A percentile compares a stretch with the other conserved stretches of the same genome.
These are phyloP conservation scores for Sarotherodon lohbergeri DNA, from an alignment of 2,113 vertebrate genomes.

Conservation along the genomic window DNA sequence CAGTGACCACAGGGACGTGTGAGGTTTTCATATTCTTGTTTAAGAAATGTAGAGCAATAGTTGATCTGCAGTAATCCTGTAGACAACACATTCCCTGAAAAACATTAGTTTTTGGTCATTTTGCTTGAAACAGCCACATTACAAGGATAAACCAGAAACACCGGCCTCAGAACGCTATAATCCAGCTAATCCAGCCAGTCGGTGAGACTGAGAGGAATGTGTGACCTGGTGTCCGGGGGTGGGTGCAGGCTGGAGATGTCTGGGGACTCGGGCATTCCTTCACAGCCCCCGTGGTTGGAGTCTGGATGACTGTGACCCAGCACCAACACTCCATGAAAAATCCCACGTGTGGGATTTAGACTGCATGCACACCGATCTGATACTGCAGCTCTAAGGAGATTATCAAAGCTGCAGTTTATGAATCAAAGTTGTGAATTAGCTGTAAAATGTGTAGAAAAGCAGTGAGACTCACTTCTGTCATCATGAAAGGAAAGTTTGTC, in stretches of 20 bases:
- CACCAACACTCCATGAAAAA: accelerated
- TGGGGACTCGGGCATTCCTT: conserved; percentile 17
- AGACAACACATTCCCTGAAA: not conserved
- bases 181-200: not conserved
- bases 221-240: not conserved
- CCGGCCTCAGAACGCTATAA: not conserved
- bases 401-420: not conserved
- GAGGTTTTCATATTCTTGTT: not conserved
- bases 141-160: accelerated
- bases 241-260: not conserved
- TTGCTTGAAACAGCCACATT: not conserved
- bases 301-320: not conserved
- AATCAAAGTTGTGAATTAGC: not conserved
- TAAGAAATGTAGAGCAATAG: not conserved
- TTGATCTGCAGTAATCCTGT: not conserved
- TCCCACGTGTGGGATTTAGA: not conserved
- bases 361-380: not conserved
- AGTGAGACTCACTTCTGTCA: too few species aligned
- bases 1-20: not conserved
- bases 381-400: not conserved
- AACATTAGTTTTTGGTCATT: accelerated
- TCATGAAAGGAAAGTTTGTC: too few species aligned
- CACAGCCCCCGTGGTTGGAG: not conserved
- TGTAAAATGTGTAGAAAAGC: not conserved
- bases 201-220: not conserved